Conservation (phyloP, 2,888 invertebrate genomes). For the Volucella inflata region DNA sequence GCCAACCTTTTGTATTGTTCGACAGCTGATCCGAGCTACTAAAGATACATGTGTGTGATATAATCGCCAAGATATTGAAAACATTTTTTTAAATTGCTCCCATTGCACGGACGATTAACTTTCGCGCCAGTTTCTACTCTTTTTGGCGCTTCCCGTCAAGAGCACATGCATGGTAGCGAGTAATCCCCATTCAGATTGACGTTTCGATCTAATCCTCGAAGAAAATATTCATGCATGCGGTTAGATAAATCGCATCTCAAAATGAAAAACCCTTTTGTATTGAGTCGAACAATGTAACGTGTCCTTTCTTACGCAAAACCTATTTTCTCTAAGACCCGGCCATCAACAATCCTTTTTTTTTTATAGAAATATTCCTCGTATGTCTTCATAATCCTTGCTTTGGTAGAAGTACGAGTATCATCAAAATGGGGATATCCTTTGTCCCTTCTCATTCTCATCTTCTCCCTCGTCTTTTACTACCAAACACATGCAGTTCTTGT, state of each 20-base stretch:
- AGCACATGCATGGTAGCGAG: conserved; percentile 38
- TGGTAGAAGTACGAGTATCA: not conserved
- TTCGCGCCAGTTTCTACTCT: conserved; percentile 19
- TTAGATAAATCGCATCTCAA: conserved; percentile 66
- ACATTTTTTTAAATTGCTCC: conserved; percentile 1
- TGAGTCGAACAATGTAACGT: conserved; percentile 41
- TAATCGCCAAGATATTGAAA: not conserved
- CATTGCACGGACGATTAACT: conserved; percentile 37
- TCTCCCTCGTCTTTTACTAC: conserved; percentile 46
- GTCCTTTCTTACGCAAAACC: conserved; percentile 48
- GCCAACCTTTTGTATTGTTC: no score
- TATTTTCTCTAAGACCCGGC: conserved; percentile 51
- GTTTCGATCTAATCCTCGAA: conserved; percentile 32
- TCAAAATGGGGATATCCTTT: conserved; percentile 62
- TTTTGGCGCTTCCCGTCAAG: conserved; percentile 51
- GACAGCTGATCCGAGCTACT: no score
- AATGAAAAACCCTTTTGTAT: conserved; percentile 51
- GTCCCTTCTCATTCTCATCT: conserved; percentile 39
- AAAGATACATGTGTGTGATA: no score
- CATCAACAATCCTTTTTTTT: conserved; percentile 52
- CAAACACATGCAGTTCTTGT: conserved; percentile 32
- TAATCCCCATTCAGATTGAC: conserved; percentile 36
- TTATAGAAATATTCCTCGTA: conserved; percentile 25
- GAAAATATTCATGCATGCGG: conserved; percentile 63
- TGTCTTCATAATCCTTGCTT: conserved; percentile 34